Percentiles rank a stretch among this genome's conserved stretches.
Conservation (phyloP, 1,140 invertebrate genomes). For the Platorchestia sp. region DNA sequence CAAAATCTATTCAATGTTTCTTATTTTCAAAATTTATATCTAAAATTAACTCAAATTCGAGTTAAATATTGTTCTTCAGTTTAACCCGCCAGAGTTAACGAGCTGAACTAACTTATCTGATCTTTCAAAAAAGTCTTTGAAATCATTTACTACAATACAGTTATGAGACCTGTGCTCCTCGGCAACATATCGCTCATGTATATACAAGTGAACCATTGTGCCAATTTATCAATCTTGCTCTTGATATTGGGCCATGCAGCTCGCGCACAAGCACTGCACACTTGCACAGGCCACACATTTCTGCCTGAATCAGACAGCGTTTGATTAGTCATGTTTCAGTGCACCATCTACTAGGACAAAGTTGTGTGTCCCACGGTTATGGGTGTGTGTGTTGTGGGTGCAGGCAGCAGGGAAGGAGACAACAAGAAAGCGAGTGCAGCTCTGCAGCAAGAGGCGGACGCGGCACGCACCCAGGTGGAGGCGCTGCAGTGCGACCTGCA, state of each 20-base stretch:
- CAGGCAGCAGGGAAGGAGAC: not conserved
- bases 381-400: not conserved
- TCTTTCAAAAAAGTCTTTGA: no score
- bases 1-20: no score
- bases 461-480: not conserved
- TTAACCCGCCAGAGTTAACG: no score
- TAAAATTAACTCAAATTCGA: no score
- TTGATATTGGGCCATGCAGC: not conserved
- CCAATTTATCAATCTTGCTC: not conserved
- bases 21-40: no score
- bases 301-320: not conserved
- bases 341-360: not conserved
- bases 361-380: not conserved
- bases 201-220: not conserved
- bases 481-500: slow-evolving; percentile 28
- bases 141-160: not conserved
- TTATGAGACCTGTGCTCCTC: not conserved
- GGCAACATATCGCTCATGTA: not conserved
- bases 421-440: not conserved
- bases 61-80: no score
- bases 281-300: not conserved
- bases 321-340: not conserved
- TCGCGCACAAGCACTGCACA: not conserved
- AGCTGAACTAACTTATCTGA: no score
- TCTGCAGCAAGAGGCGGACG: not conserved